These are phyloP conservation scores for Melanerpes aurifrons DNA, from an alignment of 2,113 vertebrate genomes.

Conservation along the genomic window DNA sequence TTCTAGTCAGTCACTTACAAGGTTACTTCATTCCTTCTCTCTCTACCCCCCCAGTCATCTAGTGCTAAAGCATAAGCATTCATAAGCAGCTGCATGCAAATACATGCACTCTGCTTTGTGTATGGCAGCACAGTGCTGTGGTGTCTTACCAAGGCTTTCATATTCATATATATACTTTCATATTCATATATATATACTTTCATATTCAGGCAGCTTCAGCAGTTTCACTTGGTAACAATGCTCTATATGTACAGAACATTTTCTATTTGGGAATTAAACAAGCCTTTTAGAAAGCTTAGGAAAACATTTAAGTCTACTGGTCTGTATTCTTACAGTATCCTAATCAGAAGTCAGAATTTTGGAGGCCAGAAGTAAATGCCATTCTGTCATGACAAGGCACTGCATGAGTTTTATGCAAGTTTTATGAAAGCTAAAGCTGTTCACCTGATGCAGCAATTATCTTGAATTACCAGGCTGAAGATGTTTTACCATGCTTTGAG, in stretches of 20 bases:
- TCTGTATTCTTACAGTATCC: background rate
- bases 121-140: background rate
- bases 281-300: background rate
- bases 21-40: background rate
- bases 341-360: background rate
- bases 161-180: too few relatives aligned
- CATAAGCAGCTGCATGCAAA: slow-evolving; percentile 8
- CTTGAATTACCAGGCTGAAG: background rate
- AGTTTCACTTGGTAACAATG: background rate
- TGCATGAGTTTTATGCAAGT: background rate
- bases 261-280: background rate
- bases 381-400: background rate
- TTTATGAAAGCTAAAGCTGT: background rate
- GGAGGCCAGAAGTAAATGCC: background rate
- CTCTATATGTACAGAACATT: background rate
- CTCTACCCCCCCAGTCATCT: background rate
- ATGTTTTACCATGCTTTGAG: background rate
- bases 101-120: background rate
- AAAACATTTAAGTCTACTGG: background rate
- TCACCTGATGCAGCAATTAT: background rate
- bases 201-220: background rate
- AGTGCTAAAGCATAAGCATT: background rate
- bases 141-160: background rate
- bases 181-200: background rate
- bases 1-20: slow-evolving; percentile 37